Evolutionary conservation across 2,888 invertebrate species (phyloP).

Genomic region (Agrochola circellaris): DNA sequence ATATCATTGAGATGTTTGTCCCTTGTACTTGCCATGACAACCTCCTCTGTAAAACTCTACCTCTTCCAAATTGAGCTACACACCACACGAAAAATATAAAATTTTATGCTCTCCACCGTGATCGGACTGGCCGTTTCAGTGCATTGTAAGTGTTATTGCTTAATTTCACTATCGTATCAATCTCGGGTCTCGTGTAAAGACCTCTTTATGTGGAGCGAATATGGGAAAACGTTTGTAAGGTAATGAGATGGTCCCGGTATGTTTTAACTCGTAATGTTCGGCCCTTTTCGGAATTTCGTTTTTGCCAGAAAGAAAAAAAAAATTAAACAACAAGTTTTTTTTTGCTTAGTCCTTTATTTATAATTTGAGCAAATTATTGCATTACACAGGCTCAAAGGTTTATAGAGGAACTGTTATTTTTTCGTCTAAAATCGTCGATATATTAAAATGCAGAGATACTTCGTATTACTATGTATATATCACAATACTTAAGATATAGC

Average conservation of each 20-base stretch:
- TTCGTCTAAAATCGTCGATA: not conserved
- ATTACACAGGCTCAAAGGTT: not conserved
- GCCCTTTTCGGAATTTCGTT: not conserved
- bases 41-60: constrained; percentile 54
- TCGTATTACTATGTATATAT: too few relatives aligned
- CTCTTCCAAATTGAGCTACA: constrained; percentile 55
- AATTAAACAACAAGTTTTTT: too few relatives aligned
- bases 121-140: constrained; percentile 79
- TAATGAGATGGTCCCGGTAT: constrained; percentile 48
- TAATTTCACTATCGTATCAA: constrained; percentile 87
- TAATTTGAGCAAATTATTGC: not conserved
- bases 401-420: not conserved
- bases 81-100: constrained; percentile 84
- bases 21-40: not conserved
- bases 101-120: constrained; percentile 85
- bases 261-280: constrained; percentile 16
- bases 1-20: not conserved
- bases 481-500: not conserved
- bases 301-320: too few relatives aligned
- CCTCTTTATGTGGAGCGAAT: constrained; percentile 60
- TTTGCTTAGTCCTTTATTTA: too few relatives aligned
- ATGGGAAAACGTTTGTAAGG: constrained; percentile 42
- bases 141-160: constrained; percentile 88
- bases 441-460: too few relatives aligned
- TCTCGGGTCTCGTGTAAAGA: constrained; percentile 69